Conservation (phyloP, 2,113 vertebrate genomes). For the Psophia crepitans region DNA sequence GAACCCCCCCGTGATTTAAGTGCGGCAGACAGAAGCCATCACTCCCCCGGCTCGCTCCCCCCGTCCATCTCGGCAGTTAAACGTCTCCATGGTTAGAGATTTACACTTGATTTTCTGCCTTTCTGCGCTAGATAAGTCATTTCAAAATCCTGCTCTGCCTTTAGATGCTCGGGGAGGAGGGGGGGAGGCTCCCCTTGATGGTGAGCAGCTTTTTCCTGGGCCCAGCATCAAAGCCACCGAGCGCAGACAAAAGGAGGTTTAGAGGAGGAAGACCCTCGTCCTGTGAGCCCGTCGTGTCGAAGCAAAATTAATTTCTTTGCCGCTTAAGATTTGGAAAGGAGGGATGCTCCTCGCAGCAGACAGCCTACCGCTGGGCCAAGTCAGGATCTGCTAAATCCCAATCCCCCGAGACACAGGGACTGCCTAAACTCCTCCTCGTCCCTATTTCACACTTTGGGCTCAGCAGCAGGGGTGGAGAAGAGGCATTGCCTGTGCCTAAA, state of each 20-base stretch:
- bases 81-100: background rate
- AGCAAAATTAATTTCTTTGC: constrained; percentile 7
- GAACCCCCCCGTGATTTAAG: background rate
- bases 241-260: background rate
- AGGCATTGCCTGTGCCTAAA: background rate
- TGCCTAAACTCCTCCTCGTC: background rate
- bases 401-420: background rate
- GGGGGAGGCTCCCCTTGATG: background rate
- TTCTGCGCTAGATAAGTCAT: background rate
- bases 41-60: background rate
- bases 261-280: background rate
- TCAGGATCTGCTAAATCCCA: constrained; percentile 17
- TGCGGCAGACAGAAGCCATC: background rate
- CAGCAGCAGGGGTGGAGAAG: background rate
- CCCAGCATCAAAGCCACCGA: constrained; percentile 2
- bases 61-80: accelerated
- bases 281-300: accelerated
- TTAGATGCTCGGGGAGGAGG: background rate
- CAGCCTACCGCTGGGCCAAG: background rate
- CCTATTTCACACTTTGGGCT: background rate
- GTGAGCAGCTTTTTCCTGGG: background rate
- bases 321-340: background rate
- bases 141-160: constrained; percentile 4
- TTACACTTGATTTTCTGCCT: constrained; percentile 45
- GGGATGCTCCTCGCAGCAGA: background rate